Evolutionary conservation across 2,888 invertebrate species (phyloP).

Genomic region (Sesia apiformis): DNA sequence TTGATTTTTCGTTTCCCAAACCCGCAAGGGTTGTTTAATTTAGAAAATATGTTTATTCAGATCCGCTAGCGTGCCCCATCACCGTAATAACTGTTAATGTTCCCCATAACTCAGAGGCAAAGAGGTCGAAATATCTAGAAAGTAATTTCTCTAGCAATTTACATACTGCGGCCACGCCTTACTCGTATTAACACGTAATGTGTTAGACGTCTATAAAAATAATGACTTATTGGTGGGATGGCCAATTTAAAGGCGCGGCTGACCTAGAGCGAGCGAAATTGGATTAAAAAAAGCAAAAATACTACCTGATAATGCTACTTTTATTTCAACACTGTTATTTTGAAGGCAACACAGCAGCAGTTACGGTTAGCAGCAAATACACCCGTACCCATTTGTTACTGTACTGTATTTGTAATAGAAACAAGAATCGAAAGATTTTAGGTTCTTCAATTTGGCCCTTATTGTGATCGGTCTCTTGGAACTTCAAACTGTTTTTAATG

Average conservation of each 20-base stretch:
- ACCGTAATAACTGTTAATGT: not conserved
- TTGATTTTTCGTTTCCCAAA: too few relatives aligned
- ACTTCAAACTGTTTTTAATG: too few relatives aligned
- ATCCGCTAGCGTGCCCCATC: not conserved
- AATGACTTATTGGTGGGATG: not conserved
- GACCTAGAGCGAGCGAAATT: not conserved
- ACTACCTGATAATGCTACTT: too few relatives aligned
- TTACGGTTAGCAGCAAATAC: too few relatives aligned
- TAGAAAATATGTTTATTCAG: not conserved
- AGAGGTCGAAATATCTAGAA: slow-evolving; percentile 1
- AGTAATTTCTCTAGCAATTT: slow-evolving; percentile 13
- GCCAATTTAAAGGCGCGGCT: not conserved
- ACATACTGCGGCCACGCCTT: slow-evolving; percentile 14
- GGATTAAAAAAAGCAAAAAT: too few relatives aligned
- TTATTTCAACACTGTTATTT: too few relatives aligned
- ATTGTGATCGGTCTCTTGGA: too few relatives aligned
- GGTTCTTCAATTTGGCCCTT: too few relatives aligned
- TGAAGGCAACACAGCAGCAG: too few relatives aligned
- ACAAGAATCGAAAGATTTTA: too few relatives aligned
- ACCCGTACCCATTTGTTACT: too few relatives aligned
- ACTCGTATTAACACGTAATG: slow-evolving; percentile 14
- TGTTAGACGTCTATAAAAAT: not conserved
- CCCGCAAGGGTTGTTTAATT: not conserved
- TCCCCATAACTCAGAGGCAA: not conserved
- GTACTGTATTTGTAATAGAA: too few relatives aligned